These are phyloP conservation scores for Hanleya hanleyi DNA, from an alignment of 2,888 invertebrate genomes.

Conservation along the genomic window DNA sequence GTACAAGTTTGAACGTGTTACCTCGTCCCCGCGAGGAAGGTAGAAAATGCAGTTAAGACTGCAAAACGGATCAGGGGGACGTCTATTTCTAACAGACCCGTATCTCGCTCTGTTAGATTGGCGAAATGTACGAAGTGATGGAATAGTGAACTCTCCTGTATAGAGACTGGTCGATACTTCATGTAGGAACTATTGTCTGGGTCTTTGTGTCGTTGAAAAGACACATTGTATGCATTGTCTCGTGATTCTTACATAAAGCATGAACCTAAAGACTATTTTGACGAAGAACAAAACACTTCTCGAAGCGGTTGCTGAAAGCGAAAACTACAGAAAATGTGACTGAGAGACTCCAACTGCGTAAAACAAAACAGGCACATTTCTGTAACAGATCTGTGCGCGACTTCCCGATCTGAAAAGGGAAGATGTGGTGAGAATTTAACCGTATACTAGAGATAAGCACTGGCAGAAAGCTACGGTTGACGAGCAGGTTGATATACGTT, in stretches of 20 bases:
- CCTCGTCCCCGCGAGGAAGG: no score
- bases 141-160: not conserved
- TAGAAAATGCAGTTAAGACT: not conserved
- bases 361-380: not conserved
- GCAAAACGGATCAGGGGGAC: not conserved
- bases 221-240: no score
- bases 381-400: not conserved
- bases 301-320: not conserved
- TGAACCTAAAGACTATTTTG: slow-evolving; percentile 7
- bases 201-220: no score
- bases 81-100: not conserved
- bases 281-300: not conserved
- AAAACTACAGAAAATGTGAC: not conserved
- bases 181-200: no score
- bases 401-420: not conserved
- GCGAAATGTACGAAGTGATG: not conserved
- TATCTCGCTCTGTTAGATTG: not conserved
- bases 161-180: no score
- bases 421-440: not conserved
- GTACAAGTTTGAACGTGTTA: no score
- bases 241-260: no score
- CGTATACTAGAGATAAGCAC: not conserved
- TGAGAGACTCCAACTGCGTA: not conserved
- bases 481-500: not conserved
- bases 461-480: not conserved